phyloP scores from a whole-genome alignment of 2,797 vertebrate genomes.

The Enoplosus armatus region DNA sequence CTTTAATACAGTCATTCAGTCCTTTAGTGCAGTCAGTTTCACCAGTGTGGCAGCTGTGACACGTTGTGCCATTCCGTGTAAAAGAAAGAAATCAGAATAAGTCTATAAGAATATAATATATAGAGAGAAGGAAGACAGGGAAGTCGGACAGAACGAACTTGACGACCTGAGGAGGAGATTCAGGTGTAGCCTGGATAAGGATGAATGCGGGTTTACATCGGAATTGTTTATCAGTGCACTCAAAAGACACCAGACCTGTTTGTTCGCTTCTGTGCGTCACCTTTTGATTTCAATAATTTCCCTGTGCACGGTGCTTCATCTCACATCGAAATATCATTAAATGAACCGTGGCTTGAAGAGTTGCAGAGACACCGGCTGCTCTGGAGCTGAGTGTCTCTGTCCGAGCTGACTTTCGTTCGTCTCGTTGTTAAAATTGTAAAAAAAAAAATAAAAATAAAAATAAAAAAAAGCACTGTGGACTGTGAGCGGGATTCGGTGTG shows the following conservation, averaged over 20 bases:
- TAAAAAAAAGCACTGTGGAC: background rate
- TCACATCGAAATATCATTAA: background rate
- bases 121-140: background rate
- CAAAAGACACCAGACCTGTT: conserved; percentile 7
- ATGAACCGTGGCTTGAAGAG: background rate
- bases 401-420: background rate
- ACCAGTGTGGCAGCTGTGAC: background rate
- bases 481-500: background rate
- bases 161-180: background rate
- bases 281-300: background rate
- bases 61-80: background rate
- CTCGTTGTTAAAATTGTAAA: background rate
- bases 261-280: background rate
- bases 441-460: background rate
- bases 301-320: background rate
- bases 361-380: background rate
- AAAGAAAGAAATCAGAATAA: too few species aligned
- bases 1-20: background rate
- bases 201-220: background rate
- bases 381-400: background rate
- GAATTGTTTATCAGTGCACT: background rate
- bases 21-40: too few species aligned
- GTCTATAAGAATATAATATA: too few species aligned
- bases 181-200: background rate
- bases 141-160: background rate